Conservation (phyloP, 2,888 invertebrate genomes). For the Villa cingulata region DNA sequence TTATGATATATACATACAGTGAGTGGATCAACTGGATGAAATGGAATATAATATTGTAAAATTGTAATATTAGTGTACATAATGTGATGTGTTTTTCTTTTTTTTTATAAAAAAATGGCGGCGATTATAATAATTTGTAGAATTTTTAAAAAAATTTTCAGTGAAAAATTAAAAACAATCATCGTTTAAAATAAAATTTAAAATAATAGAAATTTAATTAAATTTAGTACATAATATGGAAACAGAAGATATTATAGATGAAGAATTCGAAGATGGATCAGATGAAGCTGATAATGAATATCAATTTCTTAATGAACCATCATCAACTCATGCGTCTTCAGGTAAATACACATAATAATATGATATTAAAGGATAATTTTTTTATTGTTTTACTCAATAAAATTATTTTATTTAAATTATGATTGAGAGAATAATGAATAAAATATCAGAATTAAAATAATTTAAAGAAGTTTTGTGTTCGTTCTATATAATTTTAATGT, state of each 20-base stretch:
- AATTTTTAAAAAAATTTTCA: background rate
- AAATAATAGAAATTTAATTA: too few species aligned
- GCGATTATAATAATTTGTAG: background rate
- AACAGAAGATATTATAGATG: constrained; percentile 44
- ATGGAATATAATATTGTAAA: too few species aligned
- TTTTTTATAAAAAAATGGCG: too few species aligned
- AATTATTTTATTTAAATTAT: too few species aligned
- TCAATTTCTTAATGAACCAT: constrained; percentile 39
- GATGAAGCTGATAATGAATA: constrained; percentile 58
- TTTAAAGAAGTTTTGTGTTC: too few species aligned
- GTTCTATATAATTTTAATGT: too few species aligned
- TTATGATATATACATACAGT: too few species aligned
- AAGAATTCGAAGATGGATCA: constrained; percentile 61
- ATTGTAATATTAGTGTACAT: background rate
- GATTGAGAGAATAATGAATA: too few species aligned
- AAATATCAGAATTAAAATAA: too few species aligned
- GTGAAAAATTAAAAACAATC: background rate
- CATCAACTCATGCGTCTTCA: constrained; percentile 31
- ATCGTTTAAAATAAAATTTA: background rate
- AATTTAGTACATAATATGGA: constrained; percentile 7
- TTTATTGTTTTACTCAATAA: too few species aligned
- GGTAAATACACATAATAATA: constrained; percentile 9
- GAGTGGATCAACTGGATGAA: too few species aligned
- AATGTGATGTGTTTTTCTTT: background rate
- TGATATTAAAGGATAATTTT: too few species aligned